Evolutionary conservation across 2,888 invertebrate genomes (phyloP).

Genomic region (Drosophila koepferae): DNA sequence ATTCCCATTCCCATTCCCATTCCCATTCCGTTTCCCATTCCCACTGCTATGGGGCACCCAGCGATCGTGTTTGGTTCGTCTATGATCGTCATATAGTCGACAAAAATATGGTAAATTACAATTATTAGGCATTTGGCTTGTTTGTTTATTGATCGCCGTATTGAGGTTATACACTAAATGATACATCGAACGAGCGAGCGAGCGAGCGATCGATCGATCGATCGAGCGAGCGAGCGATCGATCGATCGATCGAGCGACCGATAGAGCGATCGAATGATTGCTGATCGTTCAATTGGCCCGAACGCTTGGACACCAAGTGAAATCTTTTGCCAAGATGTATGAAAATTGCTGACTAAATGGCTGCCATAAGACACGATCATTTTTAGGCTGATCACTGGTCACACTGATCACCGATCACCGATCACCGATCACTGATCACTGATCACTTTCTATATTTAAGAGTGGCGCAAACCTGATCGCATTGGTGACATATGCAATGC

Average conservation of each 20-base stretch:
- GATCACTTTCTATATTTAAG: constrained; percentile 70
- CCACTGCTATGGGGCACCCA: constrained; percentile 53
- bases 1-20: background rate
- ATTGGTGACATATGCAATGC: constrained; percentile 68
- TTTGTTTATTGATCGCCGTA: constrained; percentile 78
- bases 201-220: constrained; percentile 17
- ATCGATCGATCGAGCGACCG: constrained; percentile 42
- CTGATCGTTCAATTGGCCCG: constrained; percentile 71
- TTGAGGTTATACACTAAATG: constrained; percentile 77
- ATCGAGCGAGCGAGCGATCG: constrained; percentile 35
- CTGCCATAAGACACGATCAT: constrained; percentile 59
- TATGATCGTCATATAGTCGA: constrained; percentile 72
- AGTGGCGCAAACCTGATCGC: constrained; percentile 38
- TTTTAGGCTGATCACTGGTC: constrained; percentile 29
- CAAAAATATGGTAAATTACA: constrained; percentile 79
- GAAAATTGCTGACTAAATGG: constrained; percentile 76
- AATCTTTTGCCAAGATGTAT: constrained; percentile 55
- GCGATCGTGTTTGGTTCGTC: constrained; percentile 72
- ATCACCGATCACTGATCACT: constrained; percentile 64
- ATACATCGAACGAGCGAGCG: constrained; percentile 61
- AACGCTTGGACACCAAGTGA: constrained; percentile 66
- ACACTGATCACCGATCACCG: constrained; percentile 55
- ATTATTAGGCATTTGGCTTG: constrained; percentile 80
- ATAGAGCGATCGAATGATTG: constrained; percentile 69
- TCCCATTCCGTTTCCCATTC: background rate